Evolutionary conservation across 2,113 vertebrate genomes (phyloP).

Genomic region (Protobothrops mucrosquamatus): DNA sequence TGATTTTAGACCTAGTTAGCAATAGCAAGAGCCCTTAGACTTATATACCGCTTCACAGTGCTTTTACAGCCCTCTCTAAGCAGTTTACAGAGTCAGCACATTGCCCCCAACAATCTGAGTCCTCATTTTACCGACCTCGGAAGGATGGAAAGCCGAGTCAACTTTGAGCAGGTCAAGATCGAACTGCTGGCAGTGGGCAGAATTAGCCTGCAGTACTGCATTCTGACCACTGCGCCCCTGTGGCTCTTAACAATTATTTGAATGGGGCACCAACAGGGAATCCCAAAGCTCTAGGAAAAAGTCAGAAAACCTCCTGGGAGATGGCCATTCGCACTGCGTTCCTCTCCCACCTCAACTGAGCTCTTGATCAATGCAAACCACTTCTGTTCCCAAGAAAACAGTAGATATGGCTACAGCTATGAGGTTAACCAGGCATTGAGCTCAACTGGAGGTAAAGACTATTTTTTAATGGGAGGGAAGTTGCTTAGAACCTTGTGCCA

Average conservation of each 20-base stretch:
- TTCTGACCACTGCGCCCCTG: not conserved
- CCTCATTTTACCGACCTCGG: too few species aligned
- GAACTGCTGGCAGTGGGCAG: not conserved
- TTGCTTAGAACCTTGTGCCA: not conserved
- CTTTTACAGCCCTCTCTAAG: not conserved
- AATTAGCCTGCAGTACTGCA: not conserved
- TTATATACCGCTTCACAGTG: not conserved
- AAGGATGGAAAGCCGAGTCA: not conserved
- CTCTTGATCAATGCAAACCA: not conserved
- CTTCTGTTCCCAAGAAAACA: not conserved
- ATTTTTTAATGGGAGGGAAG: not conserved
- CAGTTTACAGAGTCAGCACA: not conserved
- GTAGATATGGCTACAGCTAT: not conserved
- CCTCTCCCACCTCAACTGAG: not conserved
- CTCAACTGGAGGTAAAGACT: not conserved
- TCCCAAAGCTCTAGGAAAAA: not conserved
- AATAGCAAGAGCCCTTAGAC: not conserved
- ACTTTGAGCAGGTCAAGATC: not conserved
- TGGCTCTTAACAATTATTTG: not conserved
- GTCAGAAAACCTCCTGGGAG: not conserved
- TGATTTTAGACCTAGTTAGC: not conserved
- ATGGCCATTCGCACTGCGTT: not conserved
- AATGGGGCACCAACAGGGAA: not conserved
- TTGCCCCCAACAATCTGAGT: too few species aligned
- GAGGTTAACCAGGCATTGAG: rapidly evolving